These are phyloP conservation scores for Ceraclea dissimilis DNA, from an alignment of 2,888 invertebrate species.

Conservation along the genomic window DNA sequence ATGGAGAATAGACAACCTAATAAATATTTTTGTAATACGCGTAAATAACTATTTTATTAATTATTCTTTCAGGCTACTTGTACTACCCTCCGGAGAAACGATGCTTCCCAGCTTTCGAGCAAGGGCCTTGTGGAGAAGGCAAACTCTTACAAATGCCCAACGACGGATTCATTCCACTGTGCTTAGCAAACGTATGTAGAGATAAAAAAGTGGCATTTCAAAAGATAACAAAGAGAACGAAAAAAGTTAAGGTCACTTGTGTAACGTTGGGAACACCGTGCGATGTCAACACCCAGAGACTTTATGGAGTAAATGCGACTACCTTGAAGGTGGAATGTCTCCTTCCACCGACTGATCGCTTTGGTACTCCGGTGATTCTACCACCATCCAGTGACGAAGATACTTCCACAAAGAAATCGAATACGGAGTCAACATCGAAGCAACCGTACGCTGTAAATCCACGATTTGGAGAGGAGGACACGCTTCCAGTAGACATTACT, in stretches of 20 bases:
- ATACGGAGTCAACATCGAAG: not conserved
- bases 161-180: slow-evolving; percentile 49
- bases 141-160: slow-evolving; percentile 49
- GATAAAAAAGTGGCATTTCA: slow-evolving; percentile 33
- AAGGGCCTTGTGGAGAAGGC: slow-evolving; percentile 54
- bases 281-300: slow-evolving; percentile 33
- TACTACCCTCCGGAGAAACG: slow-evolving; percentile 54
- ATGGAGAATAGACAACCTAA: too few species aligned
- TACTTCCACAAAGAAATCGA: not conserved
- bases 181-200: slow-evolving; percentile 54
- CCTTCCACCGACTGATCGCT: slow-evolving; percentile 10
- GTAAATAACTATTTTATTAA: too few species aligned
- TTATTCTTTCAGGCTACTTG: slow-evolving; percentile 45
- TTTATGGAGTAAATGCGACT: slow-evolving; percentile 54
- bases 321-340: slow-evolving; percentile 53
- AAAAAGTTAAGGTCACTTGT: slow-evolving; percentile 20
- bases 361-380: not conserved
- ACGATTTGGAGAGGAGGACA: not conserved
- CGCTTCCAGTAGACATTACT: not conserved
- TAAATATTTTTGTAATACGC: too few species aligned
- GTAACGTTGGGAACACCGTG: slow-evolving; percentile 40
- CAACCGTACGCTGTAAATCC: not conserved
- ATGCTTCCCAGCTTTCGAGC: slow-evolving; percentile 56
- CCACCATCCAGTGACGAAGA: not conserved
- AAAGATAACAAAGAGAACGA: not conserved